Evolutionary conservation across 2,888 invertebrate genomes (phyloP).

Genomic region (Mayetiola destructor): DNA sequence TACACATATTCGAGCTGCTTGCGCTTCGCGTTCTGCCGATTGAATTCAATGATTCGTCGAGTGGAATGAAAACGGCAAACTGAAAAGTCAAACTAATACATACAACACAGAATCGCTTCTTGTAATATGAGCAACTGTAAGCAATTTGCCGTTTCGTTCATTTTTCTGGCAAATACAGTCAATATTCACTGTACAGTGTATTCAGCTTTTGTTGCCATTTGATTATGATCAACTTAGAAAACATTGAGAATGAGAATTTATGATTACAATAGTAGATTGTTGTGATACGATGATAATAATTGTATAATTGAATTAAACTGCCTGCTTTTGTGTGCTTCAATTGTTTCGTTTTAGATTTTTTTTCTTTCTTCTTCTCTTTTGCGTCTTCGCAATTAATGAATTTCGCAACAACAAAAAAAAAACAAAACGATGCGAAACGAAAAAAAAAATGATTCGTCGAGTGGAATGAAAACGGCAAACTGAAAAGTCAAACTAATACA

Average conservation of each 20-base stretch:
- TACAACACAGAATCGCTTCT: neutral
- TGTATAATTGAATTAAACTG: conserved; percentile 7
- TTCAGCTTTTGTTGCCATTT: neutral
- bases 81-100: neutral
- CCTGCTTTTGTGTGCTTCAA: too few relatives aligned
- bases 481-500: neutral
- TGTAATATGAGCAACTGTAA: conserved; percentile 2
- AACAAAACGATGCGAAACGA: too few relatives aligned
- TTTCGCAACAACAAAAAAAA: too few relatives aligned
- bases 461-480: too few relatives aligned
- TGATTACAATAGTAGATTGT: conserved; percentile 1
- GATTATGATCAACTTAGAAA: neutral
- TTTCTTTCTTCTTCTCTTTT: neutral
- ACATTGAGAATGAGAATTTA: conserved; percentile 5
- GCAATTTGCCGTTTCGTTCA: too few relatives aligned
- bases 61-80: too few relatives aligned
- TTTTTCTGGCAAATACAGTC: too few relatives aligned
- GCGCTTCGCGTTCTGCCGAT: too few relatives aligned
- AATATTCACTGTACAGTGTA: too few relatives aligned
- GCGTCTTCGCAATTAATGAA: neutral
- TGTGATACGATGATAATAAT: conserved; percentile 6
- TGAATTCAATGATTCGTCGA: too few relatives aligned
- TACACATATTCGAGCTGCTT: too few relatives aligned
- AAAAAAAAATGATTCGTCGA: too few relatives aligned
- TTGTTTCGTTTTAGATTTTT: neutral